phyloP scores from a whole-genome alignment of 2,797 vertebrate genomes.

The Hippoglossus hippoglossus region DNA sequence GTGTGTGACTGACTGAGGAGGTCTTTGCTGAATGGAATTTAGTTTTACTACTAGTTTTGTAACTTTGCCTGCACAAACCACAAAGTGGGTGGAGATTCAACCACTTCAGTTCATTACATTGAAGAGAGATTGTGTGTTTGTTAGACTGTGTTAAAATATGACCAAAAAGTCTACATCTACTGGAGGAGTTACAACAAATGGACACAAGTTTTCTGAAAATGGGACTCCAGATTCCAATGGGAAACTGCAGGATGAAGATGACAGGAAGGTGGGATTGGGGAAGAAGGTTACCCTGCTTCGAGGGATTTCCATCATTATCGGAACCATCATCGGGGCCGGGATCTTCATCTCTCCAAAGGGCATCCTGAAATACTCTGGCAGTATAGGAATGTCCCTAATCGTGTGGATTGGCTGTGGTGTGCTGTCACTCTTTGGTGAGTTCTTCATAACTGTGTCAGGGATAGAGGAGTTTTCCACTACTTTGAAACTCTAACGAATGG shows the following conservation, averaged over 20 bases:
- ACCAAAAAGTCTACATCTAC: conserved; percentile 66
- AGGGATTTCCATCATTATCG: conserved; percentile 94
- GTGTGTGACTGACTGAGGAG: conserved; percentile 3
- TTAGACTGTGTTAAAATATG: conserved; percentile 76
- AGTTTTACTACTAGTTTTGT: conserved; percentile 21
- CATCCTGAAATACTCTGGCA: conserved; percentile 93
- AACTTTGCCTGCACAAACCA: conserved; percentile 25
- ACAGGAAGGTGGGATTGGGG: conserved; percentile 87
- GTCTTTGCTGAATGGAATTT: conserved; percentile 1
- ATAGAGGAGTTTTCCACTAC: not conserved
- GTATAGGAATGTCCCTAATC: conserved; percentile 92
- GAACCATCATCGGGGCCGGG: conserved; percentile 95
- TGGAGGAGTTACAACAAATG: conserved; percentile 16
- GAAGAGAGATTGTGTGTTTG: conserved; percentile 5
- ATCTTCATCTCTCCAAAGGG: conserved; percentile 98
- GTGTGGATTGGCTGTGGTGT: conserved; percentile 93
- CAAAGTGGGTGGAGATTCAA: not conserved
- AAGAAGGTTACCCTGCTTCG: conserved; percentile 94
- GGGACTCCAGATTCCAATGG: conserved; percentile 57
- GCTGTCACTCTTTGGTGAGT: conserved; percentile 96
- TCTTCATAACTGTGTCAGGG: not conserved
- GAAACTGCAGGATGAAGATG: conserved; percentile 52
- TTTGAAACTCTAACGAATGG: not conserved
- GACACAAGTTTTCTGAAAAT: conserved; percentile 62
- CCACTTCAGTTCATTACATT: not conserved